A percentile compares a stretch with the other conserved stretches of the same genome.
Evolutionary conservation across 1,140 invertebrate species (phyloP).

Genomic region (Manduca sexta): DNA sequence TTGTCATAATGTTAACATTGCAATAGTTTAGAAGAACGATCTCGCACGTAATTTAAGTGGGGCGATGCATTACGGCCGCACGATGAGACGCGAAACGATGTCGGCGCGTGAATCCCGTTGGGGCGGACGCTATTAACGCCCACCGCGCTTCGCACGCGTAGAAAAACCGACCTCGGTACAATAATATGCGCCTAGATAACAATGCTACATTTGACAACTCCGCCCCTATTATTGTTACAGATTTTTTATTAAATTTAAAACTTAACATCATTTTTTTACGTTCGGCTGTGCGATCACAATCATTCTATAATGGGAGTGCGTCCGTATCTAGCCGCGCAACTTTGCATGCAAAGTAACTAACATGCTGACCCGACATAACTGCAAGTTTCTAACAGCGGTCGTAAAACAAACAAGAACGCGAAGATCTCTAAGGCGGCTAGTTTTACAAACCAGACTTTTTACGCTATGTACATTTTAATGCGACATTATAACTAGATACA

Average conservation of each 20-base stretch:
- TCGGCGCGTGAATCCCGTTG: conserved; percentile 66
- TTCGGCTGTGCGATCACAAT: conserved; percentile 29
- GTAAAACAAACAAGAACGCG: conserved; percentile 35
- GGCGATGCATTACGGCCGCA: conserved; percentile 65
- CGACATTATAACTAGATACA: conserved; percentile 29
- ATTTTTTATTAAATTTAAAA: conserved; percentile 39
- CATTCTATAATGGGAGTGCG: conserved; percentile 8
- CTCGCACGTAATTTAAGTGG: conserved; percentile 62
- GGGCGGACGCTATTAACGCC: conserved; percentile 61
- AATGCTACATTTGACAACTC: conserved; percentile 45
- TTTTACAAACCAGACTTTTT: conserved; percentile 36
- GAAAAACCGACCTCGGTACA: conserved; percentile 53
- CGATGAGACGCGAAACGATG: conserved; percentile 67
- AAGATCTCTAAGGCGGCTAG: conserved; percentile 22
- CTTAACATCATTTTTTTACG: conserved; percentile 45
- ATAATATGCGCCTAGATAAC: conserved; percentile 61
- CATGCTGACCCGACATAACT: conserved; percentile 9
- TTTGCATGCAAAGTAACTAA: conserved; percentile 35
- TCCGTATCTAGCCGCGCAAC: conserved; percentile 17
- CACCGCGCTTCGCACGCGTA: conserved; percentile 54
- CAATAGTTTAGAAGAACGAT: conserved; percentile 37
- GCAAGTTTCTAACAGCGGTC: conserved; percentile 28
- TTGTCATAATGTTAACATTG: conserved; percentile 35
- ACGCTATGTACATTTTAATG: conserved; percentile 53
- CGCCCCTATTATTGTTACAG: conserved; percentile 27